These are phyloP conservation scores for Leptura quadrifasciata DNA, from an alignment of 2,888 invertebrate species.

Conservation along the genomic window DNA sequence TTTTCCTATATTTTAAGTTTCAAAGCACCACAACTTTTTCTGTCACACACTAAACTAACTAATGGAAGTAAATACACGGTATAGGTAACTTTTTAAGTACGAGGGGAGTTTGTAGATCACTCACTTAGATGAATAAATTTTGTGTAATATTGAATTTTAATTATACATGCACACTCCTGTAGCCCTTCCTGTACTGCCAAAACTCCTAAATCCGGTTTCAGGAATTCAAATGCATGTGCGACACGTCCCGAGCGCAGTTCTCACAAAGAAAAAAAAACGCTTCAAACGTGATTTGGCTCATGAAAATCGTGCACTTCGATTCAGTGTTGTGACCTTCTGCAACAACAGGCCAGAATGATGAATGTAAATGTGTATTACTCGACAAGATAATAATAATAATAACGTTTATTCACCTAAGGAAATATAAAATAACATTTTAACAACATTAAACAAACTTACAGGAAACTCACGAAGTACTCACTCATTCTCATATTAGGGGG, in stretches of 20 bases:
- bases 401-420: too few species aligned
- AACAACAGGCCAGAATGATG: conserved; percentile 5
- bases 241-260: conserved; percentile 37
- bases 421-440: too few species aligned
- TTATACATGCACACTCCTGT: conserved; percentile 13
- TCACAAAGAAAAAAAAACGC: conserved; percentile 29
- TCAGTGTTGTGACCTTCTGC: background rate
- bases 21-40: too few species aligned
- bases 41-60: too few species aligned
- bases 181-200: background rate
- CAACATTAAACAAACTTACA: too few species aligned
- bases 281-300: conserved; percentile 44
- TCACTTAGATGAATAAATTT: conserved; percentile 17
- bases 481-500: too few species aligned
- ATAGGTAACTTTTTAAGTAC: background rate
- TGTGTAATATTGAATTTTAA: conserved; percentile 18
- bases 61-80: background rate
- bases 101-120: conserved; percentile 15
- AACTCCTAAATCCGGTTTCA: conserved; percentile 24
- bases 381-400: too few species aligned
- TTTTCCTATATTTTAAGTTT: too few species aligned
- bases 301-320: conserved; percentile 33
- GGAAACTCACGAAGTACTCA: too few species aligned
- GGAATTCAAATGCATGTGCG: conserved; percentile 38
- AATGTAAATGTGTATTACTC: too few species aligned